Evolutionary conservation across 2,113 vertebrate genomes (phyloP), one percentile per base, ranked within the genome.

Genomic region (Canis aureus): DNA sequence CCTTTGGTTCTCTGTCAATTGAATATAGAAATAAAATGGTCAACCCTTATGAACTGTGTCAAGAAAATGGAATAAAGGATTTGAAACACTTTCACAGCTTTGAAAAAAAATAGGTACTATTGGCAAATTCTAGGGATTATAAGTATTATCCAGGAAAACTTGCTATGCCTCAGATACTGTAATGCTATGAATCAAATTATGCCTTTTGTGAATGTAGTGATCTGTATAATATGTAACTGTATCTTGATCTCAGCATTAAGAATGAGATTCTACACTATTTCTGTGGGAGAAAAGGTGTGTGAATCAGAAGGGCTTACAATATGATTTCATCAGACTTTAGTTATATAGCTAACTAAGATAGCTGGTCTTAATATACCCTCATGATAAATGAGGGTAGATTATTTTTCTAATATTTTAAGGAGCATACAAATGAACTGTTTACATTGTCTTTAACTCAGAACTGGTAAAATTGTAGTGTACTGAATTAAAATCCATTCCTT

Each of bases 271-370:
- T 91, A 60, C 15, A 74, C 23, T 5, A 89, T 93, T 96, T 91
- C 49, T 62, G 80, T 79, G n/a, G 79, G 53, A 69, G 6, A 64
- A 81, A 64, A 64, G 27, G 12, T 38, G 7, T 64, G 15, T 64
- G 8, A 78, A 23, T 79, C 35, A 94, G 60, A 91, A 89, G 53
- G 49, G 60, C 23, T 93, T 80, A 82, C 1, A 88, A 29, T 8
- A 78, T 93, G 38, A 94, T 67, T 96, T 91, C 89, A 27, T 92
- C 66, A 91, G 69, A 93, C n/a, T 91, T 94, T 81, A 84, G 83
- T 79, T 88, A 66, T 43, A 60, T 1, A 85, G 53, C 62, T 93
- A 93, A 94, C 62, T 93, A 93, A 94, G 13, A 53, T 67, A 69
- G 79, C 22, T 82, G 11, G 7, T 82, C 64, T 83, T 87, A 86